Evolutionary conservation across 2,888 invertebrate species (phyloP).

Genomic region (Charanyca ferruginea): DNA sequence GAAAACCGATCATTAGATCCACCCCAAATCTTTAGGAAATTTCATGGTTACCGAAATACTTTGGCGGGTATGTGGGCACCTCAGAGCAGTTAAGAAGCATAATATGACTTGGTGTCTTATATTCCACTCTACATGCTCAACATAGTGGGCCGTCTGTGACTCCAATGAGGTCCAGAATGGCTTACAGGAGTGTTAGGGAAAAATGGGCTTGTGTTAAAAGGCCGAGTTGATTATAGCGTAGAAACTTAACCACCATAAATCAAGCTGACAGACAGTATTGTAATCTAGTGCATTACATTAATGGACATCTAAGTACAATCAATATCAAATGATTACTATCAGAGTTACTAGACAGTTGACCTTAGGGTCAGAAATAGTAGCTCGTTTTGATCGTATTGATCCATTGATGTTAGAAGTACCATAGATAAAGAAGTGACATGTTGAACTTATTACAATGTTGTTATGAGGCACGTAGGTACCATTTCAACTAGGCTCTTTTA

Average conservation of each 20-base stretch:
- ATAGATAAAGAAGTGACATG: neutral
- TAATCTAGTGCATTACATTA: conserved; percentile 13
- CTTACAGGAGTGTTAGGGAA: no score
- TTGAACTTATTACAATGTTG: neutral
- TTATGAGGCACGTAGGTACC: neutral
- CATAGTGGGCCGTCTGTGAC: no score
- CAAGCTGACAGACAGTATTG: neutral
- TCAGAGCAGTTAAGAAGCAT: no score
- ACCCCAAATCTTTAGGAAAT: no score
- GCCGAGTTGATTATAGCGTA: neutral
- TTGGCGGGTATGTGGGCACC: no score
- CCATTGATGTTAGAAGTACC: neutral
- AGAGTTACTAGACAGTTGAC: conserved; percentile 2
- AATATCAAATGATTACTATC: conserved; percentile 20
- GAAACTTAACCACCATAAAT: conserved; percentile 13
- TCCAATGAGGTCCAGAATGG: no score
- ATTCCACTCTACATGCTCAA: no score
- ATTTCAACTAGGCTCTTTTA: no score
- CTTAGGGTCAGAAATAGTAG: conserved; percentile 38
- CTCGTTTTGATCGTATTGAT: conserved; percentile 18
- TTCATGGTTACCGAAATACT: no score
- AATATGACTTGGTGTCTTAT: no score
- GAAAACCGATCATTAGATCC: no score
- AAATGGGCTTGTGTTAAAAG: no score
- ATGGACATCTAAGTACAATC: conserved; percentile 1